phyloP scores from a whole-genome alignment of 2,797 vertebrate species.

The Craterocephalus amniculus region DNA sequence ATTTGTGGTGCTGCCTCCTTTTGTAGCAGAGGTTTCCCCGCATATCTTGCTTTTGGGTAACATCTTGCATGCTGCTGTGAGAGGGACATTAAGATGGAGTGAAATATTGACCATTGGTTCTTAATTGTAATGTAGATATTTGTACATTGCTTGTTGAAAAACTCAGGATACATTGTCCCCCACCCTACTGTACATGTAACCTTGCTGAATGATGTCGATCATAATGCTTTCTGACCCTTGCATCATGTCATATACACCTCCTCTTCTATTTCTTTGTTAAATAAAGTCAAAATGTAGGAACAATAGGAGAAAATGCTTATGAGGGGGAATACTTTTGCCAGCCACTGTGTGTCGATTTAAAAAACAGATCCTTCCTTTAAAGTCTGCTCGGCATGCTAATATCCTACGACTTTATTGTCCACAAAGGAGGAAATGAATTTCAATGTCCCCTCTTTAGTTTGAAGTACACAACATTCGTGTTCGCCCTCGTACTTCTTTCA shows the following conservation, averaged over 20 bases:
- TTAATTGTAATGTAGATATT: no score
- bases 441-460: slow-evolving; percentile 1
- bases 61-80: not conserved
- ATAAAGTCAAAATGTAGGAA: no score
- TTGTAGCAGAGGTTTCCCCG: not conserved
- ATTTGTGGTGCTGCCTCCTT: not conserved
- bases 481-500: not conserved
- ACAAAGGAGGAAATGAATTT: slow-evolving; percentile 2
- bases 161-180: no score
- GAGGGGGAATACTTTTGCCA: not conserved
- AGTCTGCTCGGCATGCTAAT: not conserved
- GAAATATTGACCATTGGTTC: no score
- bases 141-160: no score
- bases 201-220: not conserved
- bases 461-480: not conserved
- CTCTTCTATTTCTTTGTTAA: no score
- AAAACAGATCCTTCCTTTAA: not conserved
- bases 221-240: not conserved
- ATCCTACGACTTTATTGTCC: slow-evolving; percentile 1
- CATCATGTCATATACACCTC: no score
- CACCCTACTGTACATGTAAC: no score
- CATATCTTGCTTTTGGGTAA: not conserved
- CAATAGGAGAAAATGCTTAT: no score
- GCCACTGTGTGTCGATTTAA: not conserved
- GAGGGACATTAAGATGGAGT: not conserved